Evolutionary conservation across 1,140 invertebrate species (phyloP).

Genomic region (Drosophila bifasciata): DNA sequence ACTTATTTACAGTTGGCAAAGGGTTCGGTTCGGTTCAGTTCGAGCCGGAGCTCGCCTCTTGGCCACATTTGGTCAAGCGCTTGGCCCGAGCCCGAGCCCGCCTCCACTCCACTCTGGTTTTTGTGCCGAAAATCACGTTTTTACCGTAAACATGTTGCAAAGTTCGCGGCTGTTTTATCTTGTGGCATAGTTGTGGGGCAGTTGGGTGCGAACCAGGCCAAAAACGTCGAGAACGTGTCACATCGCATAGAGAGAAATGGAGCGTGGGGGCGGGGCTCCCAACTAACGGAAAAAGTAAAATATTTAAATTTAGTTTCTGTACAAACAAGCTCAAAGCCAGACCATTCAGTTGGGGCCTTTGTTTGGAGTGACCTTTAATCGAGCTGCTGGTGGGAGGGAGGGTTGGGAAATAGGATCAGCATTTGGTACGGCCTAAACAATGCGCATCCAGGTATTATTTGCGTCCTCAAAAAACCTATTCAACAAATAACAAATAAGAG

Average conservation of each 20-base stretch:
- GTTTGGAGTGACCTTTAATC: not conserved
- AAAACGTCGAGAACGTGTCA: slow-evolving; percentile 65
- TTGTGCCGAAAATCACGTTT: slow-evolving; percentile 80
- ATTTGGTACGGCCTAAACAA: slow-evolving; percentile 7
- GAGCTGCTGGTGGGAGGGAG: too few species aligned
- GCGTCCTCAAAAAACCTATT: slow-evolving; percentile 7
- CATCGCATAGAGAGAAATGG: slow-evolving; percentile 16
- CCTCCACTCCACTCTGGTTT: slow-evolving; percentile 28
- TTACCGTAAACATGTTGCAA: slow-evolving; percentile 82
- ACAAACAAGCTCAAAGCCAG: slow-evolving; percentile 19
- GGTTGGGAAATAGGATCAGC: not conserved
- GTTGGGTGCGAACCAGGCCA: slow-evolving; percentile 45
- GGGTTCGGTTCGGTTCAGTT: slow-evolving; percentile 46
- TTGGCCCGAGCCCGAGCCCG: not conserved
- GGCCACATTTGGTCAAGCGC: slow-evolving; percentile 74
- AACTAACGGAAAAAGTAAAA: slow-evolving; percentile 38
- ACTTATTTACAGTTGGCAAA: slow-evolving; percentile 77
- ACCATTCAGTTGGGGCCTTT: slow-evolving; percentile 7
- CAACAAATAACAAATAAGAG: slow-evolving; percentile 29
- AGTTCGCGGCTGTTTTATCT: slow-evolving; percentile 78
- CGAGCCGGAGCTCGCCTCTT: slow-evolving; percentile 22
- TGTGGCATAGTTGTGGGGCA: slow-evolving; percentile 60
- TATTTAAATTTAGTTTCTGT: slow-evolving; percentile 68
- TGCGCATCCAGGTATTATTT: not conserved
- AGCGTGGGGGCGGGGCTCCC: not conserved